Conservation (phyloP, 2,113 vertebrate species). For the Pluvialis apricaria region DNA sequence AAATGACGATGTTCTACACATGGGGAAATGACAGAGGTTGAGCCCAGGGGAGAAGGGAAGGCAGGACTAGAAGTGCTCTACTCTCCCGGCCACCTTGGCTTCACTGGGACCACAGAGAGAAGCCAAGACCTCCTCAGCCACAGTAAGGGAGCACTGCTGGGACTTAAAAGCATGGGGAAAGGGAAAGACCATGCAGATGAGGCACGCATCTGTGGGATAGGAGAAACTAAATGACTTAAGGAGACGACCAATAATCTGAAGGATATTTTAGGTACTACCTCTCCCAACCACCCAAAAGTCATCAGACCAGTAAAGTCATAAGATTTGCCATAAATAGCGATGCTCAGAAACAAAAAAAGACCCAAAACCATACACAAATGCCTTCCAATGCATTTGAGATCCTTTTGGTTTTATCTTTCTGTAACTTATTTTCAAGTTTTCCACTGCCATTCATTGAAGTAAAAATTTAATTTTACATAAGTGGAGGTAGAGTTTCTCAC, state of each 20-base stretch:
- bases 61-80: not conserved
- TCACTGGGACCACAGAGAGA: not conserved
- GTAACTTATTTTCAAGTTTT: not conserved
- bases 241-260: not conserved
- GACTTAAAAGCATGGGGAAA: not conserved
- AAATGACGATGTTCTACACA: not conserved
- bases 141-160: not conserved
- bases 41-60: not conserved
- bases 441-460: not conserved
- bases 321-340: not conserved
- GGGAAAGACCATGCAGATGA: not conserved
- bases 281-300: not conserved
- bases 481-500: not conserved
- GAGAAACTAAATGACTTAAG: not conserved
- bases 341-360: not conserved
- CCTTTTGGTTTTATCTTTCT: not conserved
- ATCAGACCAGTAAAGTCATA: not conserved
- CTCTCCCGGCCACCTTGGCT: not conserved
- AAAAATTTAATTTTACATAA: not conserved
- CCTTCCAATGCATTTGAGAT: not conserved
- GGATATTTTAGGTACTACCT: not conserved
- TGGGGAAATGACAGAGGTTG: fast-evolving
- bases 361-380: not conserved
- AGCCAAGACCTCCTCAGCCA: not conserved
- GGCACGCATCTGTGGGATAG: not conserved